Evolutionary conservation across 2,113 vertebrate genomes (phyloP).

Genomic region (Erythrocebus patas): DNA sequence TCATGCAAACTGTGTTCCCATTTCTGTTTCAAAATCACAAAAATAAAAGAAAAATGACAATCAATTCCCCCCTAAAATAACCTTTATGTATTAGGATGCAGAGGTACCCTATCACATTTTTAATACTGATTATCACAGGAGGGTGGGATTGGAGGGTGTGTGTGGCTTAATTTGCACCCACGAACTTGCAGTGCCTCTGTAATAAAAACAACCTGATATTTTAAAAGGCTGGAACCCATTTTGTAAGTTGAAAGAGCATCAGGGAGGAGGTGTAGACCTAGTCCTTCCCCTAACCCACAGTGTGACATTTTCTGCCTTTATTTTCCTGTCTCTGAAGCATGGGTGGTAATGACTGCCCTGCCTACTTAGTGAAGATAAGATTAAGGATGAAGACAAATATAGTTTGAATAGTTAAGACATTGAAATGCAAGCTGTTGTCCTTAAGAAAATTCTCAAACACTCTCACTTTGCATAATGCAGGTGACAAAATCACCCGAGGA

Average conservation of each 20-base stretch:
- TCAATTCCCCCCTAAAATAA: neutral
- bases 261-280: neutral
- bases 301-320: neutral
- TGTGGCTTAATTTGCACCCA: neutral
- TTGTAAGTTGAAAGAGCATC: neutral
- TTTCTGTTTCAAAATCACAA: neutral
- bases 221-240: neutral
- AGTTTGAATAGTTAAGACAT: neutral
- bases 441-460: neutral
- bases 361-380: neutral
- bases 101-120: neutral
- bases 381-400: neutral
- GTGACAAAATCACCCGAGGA: conserved; percentile 57
- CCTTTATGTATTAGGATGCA: neutral
- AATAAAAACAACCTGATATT: neutral
- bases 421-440: neutral
- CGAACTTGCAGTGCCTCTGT: neutral
- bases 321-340: neutral
- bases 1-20: neutral
- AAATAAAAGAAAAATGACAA: neutral
- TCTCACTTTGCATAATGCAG: conserved; percentile 53
- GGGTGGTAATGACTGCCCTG: neutral
- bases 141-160: neutral
- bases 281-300: neutral
- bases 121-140: neutral